Base-by-base conservation (phyloP, 2,113 vertebrate genomes). In the Alectura lathami region DNA sequence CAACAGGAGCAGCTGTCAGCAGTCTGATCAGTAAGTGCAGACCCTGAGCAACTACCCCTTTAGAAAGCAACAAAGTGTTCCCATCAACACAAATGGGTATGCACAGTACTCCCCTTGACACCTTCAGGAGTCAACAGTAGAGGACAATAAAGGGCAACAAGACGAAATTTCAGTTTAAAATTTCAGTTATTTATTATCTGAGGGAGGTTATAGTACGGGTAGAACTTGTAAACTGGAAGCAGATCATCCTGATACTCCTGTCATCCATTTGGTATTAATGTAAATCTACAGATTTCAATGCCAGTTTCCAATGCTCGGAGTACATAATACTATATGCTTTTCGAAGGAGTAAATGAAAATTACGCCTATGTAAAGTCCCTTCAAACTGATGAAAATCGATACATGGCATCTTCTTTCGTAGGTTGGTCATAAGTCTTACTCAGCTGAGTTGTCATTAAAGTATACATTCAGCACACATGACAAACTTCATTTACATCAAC, bases 11-110 rank as follows among this genome's bases (percentile, higher is more conserved):
- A 86, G 51, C 76, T 59, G 64, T 59, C 91, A 91, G 53, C 48
- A 47, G 30, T 72, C 92, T 84, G 59, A 63, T 67, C 38, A 29
- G 63, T 51, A 2, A 17, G 29, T 59, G 82, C 50, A 86, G 75
- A 69, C 36, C 66, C 85, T 42, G 47, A 77, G 63, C 50, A 69
- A 34, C n/a, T 53, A 16, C 48, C 69, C 66, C 57, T 91, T 79
- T 36, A 22, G 18, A 48, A 60, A 87, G 42, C 50, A 69, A 48
- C 23, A 3, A 45, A 11, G 45, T 27, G 20, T 27, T 73, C 67
- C 48, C 57, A 3, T 62, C 15, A 57, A 6, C 15, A 77, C 17
- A 50, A 47, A 32, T 0, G 0, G 17, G 10, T 69, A 23, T 50
- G 50, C 42, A 17, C 59, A 69, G 7, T 50, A 15, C 13, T 79